Evolutionary conservation across 2,113 vertebrate genomes (phyloP).

Genomic region (Rana temporaria): DNA sequence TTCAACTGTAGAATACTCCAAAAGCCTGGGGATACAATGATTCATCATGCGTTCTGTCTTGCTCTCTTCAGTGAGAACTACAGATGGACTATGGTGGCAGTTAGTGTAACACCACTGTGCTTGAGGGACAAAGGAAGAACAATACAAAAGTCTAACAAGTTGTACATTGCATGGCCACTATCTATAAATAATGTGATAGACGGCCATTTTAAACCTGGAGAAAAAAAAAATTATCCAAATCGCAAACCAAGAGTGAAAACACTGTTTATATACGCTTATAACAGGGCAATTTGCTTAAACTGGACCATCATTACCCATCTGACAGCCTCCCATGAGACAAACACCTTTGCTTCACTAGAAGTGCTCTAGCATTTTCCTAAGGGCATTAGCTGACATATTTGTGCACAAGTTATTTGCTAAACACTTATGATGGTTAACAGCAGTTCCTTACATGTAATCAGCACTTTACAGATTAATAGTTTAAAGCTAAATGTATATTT

Average conservation of each 20-base stretch:
- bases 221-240: background rate
- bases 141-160: background rate
- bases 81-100: background rate
- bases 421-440: no score
- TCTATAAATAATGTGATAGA: no score
- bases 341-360: conserved; percentile 27
- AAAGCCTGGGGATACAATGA: background rate
- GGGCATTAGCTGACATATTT: conserved; percentile 29
- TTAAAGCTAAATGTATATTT: conserved; percentile 6
- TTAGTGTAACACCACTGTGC: background rate
- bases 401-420: conserved; percentile 4
- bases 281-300: conserved; percentile 14
- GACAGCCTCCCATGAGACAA: background rate
- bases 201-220: no score
- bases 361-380: conserved; percentile 13
- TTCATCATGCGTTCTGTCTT: background rate
- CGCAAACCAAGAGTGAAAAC: background rate
- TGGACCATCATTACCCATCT: conserved; percentile 19
- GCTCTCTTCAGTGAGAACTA: background rate
- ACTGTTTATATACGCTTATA: background rate
- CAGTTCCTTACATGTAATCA: background rate
- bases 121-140: background rate
- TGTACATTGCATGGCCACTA: no score
- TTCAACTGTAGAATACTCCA: background rate
- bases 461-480: background rate